These are phyloP conservation scores for Lapara coniferarum DNA, from an alignment of 2,888 invertebrate species.

Conservation along the genomic window DNA sequence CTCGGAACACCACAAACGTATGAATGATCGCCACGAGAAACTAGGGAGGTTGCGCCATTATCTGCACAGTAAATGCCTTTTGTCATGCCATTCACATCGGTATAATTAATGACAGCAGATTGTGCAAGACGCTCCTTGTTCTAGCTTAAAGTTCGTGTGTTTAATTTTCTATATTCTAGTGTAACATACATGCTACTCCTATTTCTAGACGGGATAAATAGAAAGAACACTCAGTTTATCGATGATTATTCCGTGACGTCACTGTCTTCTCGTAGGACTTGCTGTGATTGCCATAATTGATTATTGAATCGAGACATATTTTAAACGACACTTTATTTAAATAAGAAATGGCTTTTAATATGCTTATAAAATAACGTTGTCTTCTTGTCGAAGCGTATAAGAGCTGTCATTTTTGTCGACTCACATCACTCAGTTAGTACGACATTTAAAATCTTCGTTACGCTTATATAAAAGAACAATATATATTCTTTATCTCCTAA, in stretches of 20 bases:
- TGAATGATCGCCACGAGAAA: conserved; percentile 20
- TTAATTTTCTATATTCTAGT: conserved; percentile 11
- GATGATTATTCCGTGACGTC: too few species aligned
- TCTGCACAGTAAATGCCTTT: conserved; percentile 66
- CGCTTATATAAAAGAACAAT: neutral
- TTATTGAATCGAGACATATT: too few species aligned
- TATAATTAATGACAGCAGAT: conserved; percentile 70
- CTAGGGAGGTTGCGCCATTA: conserved; percentile 48
- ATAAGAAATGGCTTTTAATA: too few species aligned
- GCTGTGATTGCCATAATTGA: too few species aligned
- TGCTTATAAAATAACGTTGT: too few species aligned
- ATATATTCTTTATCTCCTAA: neutral
- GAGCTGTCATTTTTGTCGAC: too few species aligned
- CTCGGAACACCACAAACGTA: conserved; percentile 13
- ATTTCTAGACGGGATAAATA: neutral
- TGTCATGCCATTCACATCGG: conserved; percentile 65
- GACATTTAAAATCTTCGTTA: neutral
- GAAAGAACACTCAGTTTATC: too few species aligned
- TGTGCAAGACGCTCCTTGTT: conserved; percentile 45
- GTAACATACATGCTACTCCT: neutral
- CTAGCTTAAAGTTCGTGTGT: conserved; percentile 2
- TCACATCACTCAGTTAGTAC: too few species aligned
- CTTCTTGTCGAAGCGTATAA: too few species aligned
- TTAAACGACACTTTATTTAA: too few species aligned
- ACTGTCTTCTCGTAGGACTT: too few species aligned